Evolutionary conservation across 2,797 vertebrate genomes (phyloP).

Genomic region (Tinamus major): DNA sequence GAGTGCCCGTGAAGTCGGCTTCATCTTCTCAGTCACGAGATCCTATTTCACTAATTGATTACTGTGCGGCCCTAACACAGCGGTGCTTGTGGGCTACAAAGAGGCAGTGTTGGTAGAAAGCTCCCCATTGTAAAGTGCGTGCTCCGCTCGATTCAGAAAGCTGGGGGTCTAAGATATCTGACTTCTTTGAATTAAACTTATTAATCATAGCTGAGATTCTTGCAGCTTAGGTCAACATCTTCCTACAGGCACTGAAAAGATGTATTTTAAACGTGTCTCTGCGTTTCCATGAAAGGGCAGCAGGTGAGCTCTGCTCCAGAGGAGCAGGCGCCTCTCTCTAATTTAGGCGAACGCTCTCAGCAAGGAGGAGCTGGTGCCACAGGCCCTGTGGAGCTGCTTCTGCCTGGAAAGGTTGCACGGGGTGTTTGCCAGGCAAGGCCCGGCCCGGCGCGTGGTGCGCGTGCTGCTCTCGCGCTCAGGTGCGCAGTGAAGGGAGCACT

Average conservation of each 20-base stretch:
- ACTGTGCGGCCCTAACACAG: conserved; percentile 29
- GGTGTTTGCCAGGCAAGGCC: conserved; percentile 2
- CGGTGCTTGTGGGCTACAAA: conserved; percentile 28
- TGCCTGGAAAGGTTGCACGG: neutral
- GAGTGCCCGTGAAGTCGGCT: conserved; percentile 55
- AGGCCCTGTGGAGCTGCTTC: conserved; percentile 14
- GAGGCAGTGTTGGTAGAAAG: conserved; percentile 50
- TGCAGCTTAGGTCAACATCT: conserved; percentile 19
- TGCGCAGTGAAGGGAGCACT: conserved; percentile 10
- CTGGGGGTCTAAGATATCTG: neutral
- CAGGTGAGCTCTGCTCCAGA: neutral
- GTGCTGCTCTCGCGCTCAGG: neutral
- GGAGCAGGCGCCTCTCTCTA: neutral
- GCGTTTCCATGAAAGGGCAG: neutral
- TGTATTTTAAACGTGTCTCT: conserved; percentile 1
- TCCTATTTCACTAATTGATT: conserved; percentile 47
- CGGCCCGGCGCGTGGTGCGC: neutral
- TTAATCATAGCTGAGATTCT: conserved; percentile 15
- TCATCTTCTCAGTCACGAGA: conserved; percentile 56
- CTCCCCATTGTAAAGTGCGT: conserved; percentile 3
- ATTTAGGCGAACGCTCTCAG: conserved; percentile 14
- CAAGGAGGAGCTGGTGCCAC: neutral
- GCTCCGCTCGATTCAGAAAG: conserved; percentile 37
- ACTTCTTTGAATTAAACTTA: conserved; percentile 38
- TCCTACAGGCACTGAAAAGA: neutral